A percentile compares a stretch with the other conserved stretches of the same genome.
These are phyloP conservation scores for Oxytorus armatus DNA, from an alignment of 2,888 invertebrate genomes.

Conservation along the genomic window DNA sequence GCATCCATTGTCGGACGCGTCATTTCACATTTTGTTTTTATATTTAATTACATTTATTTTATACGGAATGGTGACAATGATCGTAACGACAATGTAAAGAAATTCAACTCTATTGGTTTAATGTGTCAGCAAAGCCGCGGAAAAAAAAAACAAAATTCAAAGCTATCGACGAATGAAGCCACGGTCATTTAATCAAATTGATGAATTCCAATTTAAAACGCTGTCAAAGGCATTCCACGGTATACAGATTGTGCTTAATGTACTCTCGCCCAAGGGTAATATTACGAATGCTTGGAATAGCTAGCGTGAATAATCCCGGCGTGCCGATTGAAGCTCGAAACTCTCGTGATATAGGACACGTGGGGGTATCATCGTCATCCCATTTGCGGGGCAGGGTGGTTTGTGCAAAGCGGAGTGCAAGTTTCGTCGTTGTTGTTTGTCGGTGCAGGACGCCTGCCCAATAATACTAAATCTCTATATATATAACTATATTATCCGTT, in stretches of 20 bases:
- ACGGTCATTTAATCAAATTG: slow-evolving; percentile 34
- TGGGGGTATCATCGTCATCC: slow-evolving; percentile 52
- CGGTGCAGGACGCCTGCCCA: slow-evolving; percentile 10
- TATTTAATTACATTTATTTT: too few species aligned
- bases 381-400: slow-evolving; percentile 10
- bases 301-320: slow-evolving; percentile 48
- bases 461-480: slow-evolving; percentile 28
- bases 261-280: slow-evolving; percentile 46
- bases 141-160: background rate
- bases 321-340: slow-evolving; percentile 55
- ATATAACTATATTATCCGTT: background rate
- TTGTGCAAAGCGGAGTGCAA: slow-evolving; percentile 26
- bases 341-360: slow-evolving; percentile 36
- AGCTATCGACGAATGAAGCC: background rate
- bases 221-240: slow-evolving; percentile 44
- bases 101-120: too few species aligned
- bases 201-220: slow-evolving; percentile 41
- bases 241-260: slow-evolving; percentile 36
- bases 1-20: too few species aligned
- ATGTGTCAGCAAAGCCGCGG: too few species aligned
- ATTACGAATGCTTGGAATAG: slow-evolving; percentile 51
- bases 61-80: too few species aligned
- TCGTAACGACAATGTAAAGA: too few species aligned
- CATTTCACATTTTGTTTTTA: too few species aligned
- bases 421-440: slow-evolving; percentile 41